Evolutionary conservation across 2,113 vertebrate species (phyloP).

Genomic region (Myotis davidii): DNA sequence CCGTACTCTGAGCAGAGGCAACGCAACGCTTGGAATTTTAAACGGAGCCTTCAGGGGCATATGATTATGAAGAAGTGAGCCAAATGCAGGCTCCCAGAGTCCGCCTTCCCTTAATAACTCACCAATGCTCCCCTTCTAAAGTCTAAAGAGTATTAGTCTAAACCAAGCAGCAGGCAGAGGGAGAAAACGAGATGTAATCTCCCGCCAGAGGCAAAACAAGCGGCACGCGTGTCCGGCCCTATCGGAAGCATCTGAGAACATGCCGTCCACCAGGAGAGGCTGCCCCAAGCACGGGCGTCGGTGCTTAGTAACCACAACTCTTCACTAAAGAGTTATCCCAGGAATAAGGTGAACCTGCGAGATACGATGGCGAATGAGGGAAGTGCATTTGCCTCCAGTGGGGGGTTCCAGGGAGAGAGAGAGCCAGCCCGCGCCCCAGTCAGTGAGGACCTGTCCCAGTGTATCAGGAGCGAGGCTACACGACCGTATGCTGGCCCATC

Average conservation of each 20-base stretch:
- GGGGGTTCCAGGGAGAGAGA: not conserved
- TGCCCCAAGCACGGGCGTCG: fast-evolving
- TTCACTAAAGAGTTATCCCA: not conserved
- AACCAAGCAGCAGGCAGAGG: not conserved
- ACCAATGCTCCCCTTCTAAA: not conserved
- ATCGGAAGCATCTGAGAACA: not conserved
- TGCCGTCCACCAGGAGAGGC: fast-evolving
- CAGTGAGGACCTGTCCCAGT: fast-evolving
- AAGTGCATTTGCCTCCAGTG: not conserved
- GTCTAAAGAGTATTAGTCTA: not conserved
- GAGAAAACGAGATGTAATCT: not conserved
- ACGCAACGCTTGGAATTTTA: not conserved
- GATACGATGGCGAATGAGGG: fast-evolving
- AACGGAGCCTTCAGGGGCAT: not conserved
- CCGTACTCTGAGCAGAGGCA: not conserved
- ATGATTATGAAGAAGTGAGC: not conserved
- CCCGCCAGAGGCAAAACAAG: not conserved
- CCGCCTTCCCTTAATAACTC: not conserved
- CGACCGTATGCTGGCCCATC: fast-evolving
- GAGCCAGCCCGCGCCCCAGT: fast-evolving
- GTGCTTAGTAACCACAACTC: not conserved
- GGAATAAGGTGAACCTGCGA: not conserved
- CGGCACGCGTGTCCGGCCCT: too few relatives aligned
- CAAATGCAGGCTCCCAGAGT: not conserved
- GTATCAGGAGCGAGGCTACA: fast-evolving